These are phyloP conservation scores for Mycalesis mineus DNA, from an alignment of 2,888 invertebrate species.

Conservation along the genomic window DNA sequence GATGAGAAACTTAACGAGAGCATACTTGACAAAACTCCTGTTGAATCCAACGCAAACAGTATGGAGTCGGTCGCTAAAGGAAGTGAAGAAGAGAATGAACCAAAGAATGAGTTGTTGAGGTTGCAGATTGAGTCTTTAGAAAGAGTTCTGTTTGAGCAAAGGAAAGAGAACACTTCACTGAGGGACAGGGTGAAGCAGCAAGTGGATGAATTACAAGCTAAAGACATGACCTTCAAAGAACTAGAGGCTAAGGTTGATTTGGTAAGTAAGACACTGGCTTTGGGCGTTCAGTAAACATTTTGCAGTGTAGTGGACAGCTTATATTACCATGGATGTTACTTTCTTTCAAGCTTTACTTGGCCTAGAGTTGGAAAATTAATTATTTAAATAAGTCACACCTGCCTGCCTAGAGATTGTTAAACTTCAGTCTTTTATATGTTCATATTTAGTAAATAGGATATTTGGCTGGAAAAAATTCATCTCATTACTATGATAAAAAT, in stretches of 20 bases:
- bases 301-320: too few relatives aligned
- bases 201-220: constrained; percentile 55
- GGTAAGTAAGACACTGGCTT: constrained; percentile 52
- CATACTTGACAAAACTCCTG: not conserved
- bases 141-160: constrained; percentile 55
- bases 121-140: constrained; percentile 64
- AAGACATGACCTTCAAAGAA: constrained; percentile 63
- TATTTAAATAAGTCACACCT: too few relatives aligned
- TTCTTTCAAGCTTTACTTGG: too few relatives aligned
- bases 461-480: too few relatives aligned
- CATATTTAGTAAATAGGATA: too few relatives aligned
- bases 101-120: constrained; percentile 47
- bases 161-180: constrained; percentile 53
- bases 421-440: too few relatives aligned
- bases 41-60: constrained; percentile 1
- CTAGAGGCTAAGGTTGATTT: constrained; percentile 71
- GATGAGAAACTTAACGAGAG: constrained; percentile 23
- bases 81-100: constrained; percentile 30
- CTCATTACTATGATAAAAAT: too few relatives aligned
- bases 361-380: too few relatives aligned
- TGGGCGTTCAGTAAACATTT: too few relatives aligned
- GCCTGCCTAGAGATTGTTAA: too few relatives aligned
- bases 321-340: too few relatives aligned
- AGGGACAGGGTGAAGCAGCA: constrained; percentile 60
- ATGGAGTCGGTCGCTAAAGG: constrained; percentile 1